A percentile compares a stretch with the other conserved stretches of the same genome.
These are phyloP conservation scores for Upupa epops DNA, from an alignment of 2,113 vertebrate genomes.

Conservation along the genomic window DNA sequence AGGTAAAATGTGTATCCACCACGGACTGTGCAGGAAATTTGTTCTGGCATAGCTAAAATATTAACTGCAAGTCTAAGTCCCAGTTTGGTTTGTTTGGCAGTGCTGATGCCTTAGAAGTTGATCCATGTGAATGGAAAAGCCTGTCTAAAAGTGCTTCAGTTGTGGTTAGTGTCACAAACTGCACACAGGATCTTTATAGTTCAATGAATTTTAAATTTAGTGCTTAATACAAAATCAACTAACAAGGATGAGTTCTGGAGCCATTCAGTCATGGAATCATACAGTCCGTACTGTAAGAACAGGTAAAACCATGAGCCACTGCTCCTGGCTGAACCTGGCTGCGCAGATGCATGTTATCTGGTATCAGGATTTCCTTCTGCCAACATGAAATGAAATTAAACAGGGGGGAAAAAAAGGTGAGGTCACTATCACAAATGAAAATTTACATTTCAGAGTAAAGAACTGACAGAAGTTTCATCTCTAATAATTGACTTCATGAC, in stretches of 20 bases:
- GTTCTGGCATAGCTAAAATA: background rate
- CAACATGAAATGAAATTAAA: slow-evolving; percentile 21
- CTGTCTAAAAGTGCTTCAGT: background rate
- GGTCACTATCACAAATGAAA: slow-evolving; percentile 21
- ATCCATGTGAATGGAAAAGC: background rate
- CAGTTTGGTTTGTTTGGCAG: background rate
- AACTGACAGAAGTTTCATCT: background rate
- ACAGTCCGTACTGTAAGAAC: background rate
- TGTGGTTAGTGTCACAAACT: background rate
- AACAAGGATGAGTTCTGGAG: background rate
- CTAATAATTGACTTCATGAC: background rate
- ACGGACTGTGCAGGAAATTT: background rate
- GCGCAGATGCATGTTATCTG: background rate
- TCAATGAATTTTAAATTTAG: background rate
- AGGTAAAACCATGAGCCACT: slow-evolving; percentile 1
- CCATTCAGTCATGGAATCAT: background rate
- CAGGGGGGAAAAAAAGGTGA: background rate
- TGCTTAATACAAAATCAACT: background rate
- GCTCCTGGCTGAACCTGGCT: slow-evolving; percentile 16
- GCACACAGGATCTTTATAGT: background rate
- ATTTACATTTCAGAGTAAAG: background rate
- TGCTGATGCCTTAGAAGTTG: background rate
- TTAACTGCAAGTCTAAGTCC: background rate
- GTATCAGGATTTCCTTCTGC: slow-evolving; percentile 30
- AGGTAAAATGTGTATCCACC: background rate